Evolutionary conservation across 2,113 vertebrate genomes (phyloP), one percentile per base, ranked within the genome.

Genomic region (Alces alces): DNA sequence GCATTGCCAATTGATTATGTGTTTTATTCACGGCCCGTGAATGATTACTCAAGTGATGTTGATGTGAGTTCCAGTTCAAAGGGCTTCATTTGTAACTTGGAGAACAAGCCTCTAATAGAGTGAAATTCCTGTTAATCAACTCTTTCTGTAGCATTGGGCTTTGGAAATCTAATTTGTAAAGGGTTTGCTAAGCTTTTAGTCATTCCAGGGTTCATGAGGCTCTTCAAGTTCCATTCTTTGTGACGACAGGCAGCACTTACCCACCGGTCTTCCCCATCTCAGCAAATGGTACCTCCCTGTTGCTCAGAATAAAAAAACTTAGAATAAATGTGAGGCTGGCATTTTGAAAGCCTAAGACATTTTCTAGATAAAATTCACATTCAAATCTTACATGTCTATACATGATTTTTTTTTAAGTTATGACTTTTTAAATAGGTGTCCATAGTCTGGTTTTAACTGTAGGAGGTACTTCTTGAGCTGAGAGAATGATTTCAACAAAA

Each of bases 81-180:
- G 97, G 97, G 96, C 96, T 82, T 82, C 33, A 66, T 96, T 97
- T 95, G 97, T 98, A 91, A 97, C 96, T 43, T 61, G 4, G 96
- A 94, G 96, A 94, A 96, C 84, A 93, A 98, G 96, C 90, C 60
- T 84, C 86, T 93, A 21, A 94, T 39, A 92, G 45, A 58, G 61
- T 54, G 91, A 97, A 90, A 95, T 97, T 93, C 92, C 92, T 83
- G 86, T 50, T 58, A 33, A 54, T 54, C 36, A 55, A 14, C 55
- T 25, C 78, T 21, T 33, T 47, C 8, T 5, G 47, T 8, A 1
- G 4, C 60, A 2, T 43, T 36, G 45, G 36, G 6, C 19, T 78
- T 55, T 23, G 36, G 95, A 86, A 66, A 66, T 28, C 30, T 39
- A 11, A 61, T 86, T 39, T 83, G 47, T 2, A 17, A 76, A 86